Conservation (phyloP, 2,113 vertebrate species). For the Carassius auratus region DNA sequence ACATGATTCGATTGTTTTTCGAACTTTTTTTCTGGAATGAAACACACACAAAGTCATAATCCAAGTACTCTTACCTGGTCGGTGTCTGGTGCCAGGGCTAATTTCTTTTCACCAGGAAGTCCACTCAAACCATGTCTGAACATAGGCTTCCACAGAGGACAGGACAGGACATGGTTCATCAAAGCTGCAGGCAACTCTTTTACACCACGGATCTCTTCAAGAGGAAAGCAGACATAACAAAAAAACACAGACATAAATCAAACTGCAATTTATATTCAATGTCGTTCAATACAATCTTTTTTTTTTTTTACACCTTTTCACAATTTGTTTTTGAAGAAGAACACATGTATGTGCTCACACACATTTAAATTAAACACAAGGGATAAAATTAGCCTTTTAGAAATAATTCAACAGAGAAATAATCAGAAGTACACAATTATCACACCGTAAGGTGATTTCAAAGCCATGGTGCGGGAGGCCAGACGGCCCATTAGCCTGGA, state of each 20-base stretch:
- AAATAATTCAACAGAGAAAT: background rate
- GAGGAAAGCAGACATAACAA: background rate
- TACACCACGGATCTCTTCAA: constrained; percentile 79
- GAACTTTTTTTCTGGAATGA: background rate
- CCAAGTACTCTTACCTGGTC: constrained; percentile 58
- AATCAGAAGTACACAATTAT: background rate
- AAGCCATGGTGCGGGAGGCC: constrained; percentile 87
- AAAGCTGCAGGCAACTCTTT: constrained; percentile 82
- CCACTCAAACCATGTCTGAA: constrained; percentile 86
- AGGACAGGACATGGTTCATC: constrained; percentile 84
- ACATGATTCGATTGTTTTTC: background rate
- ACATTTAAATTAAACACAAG: background rate
- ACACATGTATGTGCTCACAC: background rate
- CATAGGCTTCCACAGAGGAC: constrained; percentile 92
- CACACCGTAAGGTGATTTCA: constrained; percentile 84
- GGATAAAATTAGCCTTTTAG: background rate
- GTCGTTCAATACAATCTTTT: background rate
- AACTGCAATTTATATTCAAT: background rate
- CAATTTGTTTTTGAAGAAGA: background rate
- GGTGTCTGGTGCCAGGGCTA: background rate
- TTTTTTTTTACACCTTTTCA: background rate
- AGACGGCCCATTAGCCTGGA: constrained; percentile 92
- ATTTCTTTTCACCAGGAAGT: constrained; percentile 46
- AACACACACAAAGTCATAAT: background rate
- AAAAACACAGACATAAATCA: background rate